These are phyloP conservation scores for Urocynchramus pylzowi DNA, from an alignment of 2,113 vertebrate species.

Conservation along the genomic window DNA sequence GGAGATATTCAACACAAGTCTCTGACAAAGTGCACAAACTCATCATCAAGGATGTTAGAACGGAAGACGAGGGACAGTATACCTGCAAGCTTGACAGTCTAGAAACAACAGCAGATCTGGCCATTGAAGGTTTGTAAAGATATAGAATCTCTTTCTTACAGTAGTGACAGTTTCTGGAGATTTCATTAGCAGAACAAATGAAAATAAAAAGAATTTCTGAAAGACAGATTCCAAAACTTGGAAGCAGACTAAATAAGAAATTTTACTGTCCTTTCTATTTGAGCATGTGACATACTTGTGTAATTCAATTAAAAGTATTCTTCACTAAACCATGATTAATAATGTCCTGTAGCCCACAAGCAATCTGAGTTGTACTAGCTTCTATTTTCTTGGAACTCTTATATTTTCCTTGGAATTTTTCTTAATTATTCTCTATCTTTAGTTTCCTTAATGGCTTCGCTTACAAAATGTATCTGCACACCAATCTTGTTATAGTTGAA, in stretches of 20 bases:
- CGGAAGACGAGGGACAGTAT: slow-evolving; percentile 90
- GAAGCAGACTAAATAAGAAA: not conserved
- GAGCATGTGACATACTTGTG: not conserved
- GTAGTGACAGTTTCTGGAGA: not conserved
- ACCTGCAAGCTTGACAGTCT: slow-evolving; percentile 86
- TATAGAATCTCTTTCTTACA: not conserved
- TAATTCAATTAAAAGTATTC: not conserved
- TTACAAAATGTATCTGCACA: not conserved
- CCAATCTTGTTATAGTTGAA: not conserved
- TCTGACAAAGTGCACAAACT: slow-evolving; percentile 91
- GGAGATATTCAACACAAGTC: slow-evolving; percentile 84
- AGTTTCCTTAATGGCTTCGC: not conserved
- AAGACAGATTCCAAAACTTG: not conserved
- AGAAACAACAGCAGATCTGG: slow-evolving; percentile 88
- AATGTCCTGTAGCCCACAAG: not conserved
- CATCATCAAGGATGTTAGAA: slow-evolving; percentile 85
- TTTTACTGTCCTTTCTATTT: not conserved
- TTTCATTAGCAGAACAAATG: not conserved
- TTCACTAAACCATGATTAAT: not conserved
- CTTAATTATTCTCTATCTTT: slow-evolving; percentile 1
- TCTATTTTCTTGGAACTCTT: not conserved
- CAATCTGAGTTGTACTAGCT: not conserved
- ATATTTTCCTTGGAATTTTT: not conserved
- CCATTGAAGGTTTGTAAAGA: slow-evolving; percentile 87
- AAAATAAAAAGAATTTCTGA: not conserved